Conservation (phyloP, 2,888 invertebrate genomes). For the Pollenia amentaria region DNA sequence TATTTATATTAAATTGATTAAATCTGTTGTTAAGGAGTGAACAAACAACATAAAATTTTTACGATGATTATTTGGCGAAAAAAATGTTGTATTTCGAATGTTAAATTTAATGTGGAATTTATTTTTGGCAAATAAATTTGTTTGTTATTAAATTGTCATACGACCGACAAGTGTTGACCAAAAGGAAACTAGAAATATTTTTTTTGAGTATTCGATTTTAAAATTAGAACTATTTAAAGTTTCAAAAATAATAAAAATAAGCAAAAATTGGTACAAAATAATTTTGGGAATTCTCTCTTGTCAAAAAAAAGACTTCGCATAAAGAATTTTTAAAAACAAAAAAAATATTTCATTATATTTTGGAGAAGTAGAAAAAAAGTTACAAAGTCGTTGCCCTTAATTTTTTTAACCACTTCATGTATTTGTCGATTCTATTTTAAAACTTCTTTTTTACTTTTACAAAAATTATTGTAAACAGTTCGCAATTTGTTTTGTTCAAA, state of each 20-base stretch:
- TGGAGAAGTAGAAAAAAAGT: neutral
- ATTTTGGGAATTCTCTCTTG: neutral
- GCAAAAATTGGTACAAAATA: neutral
- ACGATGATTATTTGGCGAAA: conserved; percentile 26
- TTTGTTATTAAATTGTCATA: conserved; percentile 52
- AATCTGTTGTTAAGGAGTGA: conserved; percentile 47
- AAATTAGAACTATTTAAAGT: no score
- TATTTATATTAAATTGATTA: neutral
- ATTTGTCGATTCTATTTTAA: conserved; percentile 6
- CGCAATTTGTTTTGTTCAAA: conserved; percentile 22
- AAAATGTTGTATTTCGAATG: conserved; percentile 50
- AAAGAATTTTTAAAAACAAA: neutral
- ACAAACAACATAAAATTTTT: conserved; percentile 8
- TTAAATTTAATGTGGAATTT: conserved; percentile 31
- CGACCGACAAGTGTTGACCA: conserved; percentile 29
- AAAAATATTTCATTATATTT: neutral
- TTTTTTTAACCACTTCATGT: neutral
- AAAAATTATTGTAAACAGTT: conserved; percentile 14
- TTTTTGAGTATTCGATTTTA: neutral
- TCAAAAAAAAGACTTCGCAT: neutral
- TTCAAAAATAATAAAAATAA: neutral
- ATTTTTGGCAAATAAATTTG: conserved; percentile 59
- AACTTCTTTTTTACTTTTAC: conserved; percentile 4
- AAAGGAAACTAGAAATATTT: conserved; percentile 26
- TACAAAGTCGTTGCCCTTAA: conserved; percentile 14